These are phyloP conservation scores for Drosophila repletoides DNA, from an alignment of 1,140 invertebrate genomes.

Conservation along the genomic window DNA sequence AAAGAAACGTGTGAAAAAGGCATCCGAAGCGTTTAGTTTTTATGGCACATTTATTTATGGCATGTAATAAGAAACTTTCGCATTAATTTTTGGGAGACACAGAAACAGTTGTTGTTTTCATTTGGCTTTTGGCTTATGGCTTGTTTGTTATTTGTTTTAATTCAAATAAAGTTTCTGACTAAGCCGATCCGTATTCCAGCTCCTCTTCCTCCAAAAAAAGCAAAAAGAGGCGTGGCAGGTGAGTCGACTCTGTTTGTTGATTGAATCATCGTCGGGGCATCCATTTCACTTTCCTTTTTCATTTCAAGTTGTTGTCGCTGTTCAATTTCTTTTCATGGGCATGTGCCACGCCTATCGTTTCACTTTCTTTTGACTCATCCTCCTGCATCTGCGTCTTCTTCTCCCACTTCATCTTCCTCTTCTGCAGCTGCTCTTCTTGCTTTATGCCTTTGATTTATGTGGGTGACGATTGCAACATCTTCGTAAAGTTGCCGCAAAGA, in stretches of 20 bases:
- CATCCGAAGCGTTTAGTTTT: slow-evolving; percentile 4
- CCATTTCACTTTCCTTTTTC: slow-evolving; percentile 40
- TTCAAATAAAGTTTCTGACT: slow-evolving; percentile 34
- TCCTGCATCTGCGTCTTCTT: neutral
- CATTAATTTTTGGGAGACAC: no score
- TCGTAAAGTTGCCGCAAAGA: slow-evolving; percentile 25
- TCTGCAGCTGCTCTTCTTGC: neutral
- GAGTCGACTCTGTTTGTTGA: neutral
- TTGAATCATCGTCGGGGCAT: slow-evolving; percentile 41
- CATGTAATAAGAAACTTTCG: slow-evolving; percentile 16
- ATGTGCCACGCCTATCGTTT: slow-evolving; percentile 34
- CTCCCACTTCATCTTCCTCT: slow-evolving; percentile 21
- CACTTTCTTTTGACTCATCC: slow-evolving; percentile 77
- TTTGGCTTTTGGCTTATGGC: neutral
- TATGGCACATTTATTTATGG: slow-evolving; percentile 4
- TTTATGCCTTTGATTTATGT: slow-evolving; percentile 55
- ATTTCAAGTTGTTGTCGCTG: slow-evolving; percentile 10
- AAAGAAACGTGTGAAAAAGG: slow-evolving; percentile 33
- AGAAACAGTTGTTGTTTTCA: neutral
- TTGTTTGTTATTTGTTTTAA: neutral
- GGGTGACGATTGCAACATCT: slow-evolving; percentile 72
- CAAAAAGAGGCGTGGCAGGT: slow-evolving; percentile 14
- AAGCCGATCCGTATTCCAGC: neutral
- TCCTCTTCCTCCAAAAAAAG: neutral
- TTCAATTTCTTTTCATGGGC: slow-evolving; percentile 39